Conservation (phyloP, 2,888 invertebrate genomes). For the Coleophora deauratella region DNA sequence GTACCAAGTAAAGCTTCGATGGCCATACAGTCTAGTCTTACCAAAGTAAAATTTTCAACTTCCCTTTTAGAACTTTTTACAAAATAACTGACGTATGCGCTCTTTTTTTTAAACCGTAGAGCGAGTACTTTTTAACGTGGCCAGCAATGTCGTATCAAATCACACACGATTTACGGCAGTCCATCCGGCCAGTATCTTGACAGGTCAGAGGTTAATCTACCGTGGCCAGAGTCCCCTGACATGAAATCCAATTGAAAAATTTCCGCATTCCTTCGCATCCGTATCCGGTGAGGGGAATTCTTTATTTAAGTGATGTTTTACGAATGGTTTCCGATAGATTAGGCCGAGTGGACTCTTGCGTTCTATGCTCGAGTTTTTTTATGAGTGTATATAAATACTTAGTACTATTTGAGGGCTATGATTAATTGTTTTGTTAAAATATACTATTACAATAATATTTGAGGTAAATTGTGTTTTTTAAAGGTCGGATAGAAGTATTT, state of each 20-base stretch:
- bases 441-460: no score
- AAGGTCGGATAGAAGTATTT: no score
- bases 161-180: constrained; percentile 45
- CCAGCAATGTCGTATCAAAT: constrained; percentile 8
- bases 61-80: no score
- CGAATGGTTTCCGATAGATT: constrained; percentile 54
- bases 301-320: constrained; percentile 56
- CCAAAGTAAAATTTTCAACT: no score
- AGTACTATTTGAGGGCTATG: no score
- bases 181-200: constrained; percentile 28
- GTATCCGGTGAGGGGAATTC: constrained; percentile 29
- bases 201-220: constrained; percentile 46
- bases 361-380: no score
- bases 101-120: neutral
- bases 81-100: neutral
- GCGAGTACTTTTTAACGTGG: no score
- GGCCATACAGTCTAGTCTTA: no score
- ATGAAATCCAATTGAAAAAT: constrained; percentile 61
- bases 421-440: no score
- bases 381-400: no score
- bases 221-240: constrained; percentile 47
- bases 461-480: no score
- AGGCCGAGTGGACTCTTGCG: constrained; percentile 13
- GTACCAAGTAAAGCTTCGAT: no score
- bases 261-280: constrained; percentile 31